These are phyloP conservation scores for Drosophila pectinifera DNA, from an alignment of 1,140 invertebrate species.

Conservation along the genomic window DNA sequence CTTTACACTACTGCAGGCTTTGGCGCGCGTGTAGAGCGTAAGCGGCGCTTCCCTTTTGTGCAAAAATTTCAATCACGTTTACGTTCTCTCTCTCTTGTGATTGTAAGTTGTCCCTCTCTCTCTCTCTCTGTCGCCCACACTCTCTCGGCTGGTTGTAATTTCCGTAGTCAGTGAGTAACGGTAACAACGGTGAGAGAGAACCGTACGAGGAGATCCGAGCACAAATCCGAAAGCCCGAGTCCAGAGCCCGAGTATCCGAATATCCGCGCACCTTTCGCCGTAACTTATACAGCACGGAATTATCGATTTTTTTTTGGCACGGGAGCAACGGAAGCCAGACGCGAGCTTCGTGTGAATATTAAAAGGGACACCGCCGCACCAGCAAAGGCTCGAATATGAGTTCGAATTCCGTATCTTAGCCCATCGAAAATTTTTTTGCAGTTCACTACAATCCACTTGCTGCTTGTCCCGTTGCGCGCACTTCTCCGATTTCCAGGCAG, in stretches of 20 bases:
- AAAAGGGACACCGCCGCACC: conserved; percentile 54
- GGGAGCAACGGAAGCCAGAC: conserved; percentile 70
- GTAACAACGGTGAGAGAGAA: conserved; percentile 14
- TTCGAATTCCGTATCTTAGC: background rate
- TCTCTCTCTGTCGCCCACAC: too few relatives aligned
- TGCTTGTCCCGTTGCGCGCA: background rate
- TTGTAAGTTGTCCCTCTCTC: too few relatives aligned
- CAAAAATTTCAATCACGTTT: conserved; percentile 80
- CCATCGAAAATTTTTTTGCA: conserved; percentile 9
- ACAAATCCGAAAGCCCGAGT: conserved; percentile 23
- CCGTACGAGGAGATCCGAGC: conserved; percentile 15
- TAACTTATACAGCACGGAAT: conserved; percentile 83
- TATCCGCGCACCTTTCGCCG: conserved; percentile 78
- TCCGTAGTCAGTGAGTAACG: conserved; percentile 21
- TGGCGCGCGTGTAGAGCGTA: conserved; percentile 68
- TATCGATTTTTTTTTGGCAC: conserved; percentile 70
- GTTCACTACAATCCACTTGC: background rate
- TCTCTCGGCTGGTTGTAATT: conserved; percentile 52
- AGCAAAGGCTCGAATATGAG: background rate
- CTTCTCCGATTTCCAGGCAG: conserved; percentile 2
- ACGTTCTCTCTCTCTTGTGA: conserved; percentile 45
- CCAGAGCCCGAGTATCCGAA: conserved; percentile 21
- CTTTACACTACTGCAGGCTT: conserved; percentile 23
- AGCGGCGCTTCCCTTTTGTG: conserved; percentile 74
- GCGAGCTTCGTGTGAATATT: conserved; percentile 24